Percentiles rank a stretch among this genome's conserved stretches.
Conservation (phyloP, 2,888 invertebrate genomes). For the Sceliomorpha sp. region DNA sequence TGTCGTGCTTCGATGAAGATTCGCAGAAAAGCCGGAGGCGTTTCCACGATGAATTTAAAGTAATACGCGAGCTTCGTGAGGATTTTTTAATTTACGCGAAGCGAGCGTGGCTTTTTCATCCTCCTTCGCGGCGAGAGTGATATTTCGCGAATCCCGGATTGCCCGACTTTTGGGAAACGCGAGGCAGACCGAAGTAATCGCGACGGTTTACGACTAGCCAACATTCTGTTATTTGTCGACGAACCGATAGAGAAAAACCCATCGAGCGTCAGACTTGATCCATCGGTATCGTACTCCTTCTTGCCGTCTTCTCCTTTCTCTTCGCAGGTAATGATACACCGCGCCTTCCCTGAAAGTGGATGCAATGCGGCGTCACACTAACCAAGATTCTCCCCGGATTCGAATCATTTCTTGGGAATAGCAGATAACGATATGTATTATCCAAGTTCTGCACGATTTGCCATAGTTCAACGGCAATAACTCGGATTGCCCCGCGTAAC, state of each 20-base stretch:
- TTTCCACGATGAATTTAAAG: conserved; percentile 33
- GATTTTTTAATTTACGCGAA: no score
- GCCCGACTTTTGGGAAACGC: conserved; percentile 36
- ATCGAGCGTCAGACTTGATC: conserved; percentile 41
- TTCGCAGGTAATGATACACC: conserved; percentile 66
- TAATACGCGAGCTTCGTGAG: conserved; percentile 17
- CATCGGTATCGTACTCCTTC: conserved; percentile 43
- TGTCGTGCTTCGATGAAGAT: conserved; percentile 34
- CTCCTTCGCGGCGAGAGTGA: no score
- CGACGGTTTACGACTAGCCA: conserved; percentile 57
- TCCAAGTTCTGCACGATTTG: conserved; percentile 35
- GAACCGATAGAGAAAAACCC: conserved; percentile 39
- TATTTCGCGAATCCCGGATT: not conserved
- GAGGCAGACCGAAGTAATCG: conserved; percentile 49
- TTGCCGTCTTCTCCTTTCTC: conserved; percentile 43
- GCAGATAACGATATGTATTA: conserved; percentile 41
- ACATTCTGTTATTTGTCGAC: conserved; percentile 58
- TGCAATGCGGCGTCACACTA: conserved; percentile 69
- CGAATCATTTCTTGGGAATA: conserved; percentile 64
- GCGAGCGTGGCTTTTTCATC: no score
- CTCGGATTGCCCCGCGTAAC: conserved; percentile 29
- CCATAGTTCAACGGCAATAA: conserved; percentile 35
- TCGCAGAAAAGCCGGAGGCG: conserved; percentile 28
- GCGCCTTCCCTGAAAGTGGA: conserved; percentile 65
- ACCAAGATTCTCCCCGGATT: conserved; percentile 63